Conservation (phyloP, 2,113 vertebrate species). For the human region GRCh38 chrX:39836501-39837000, state of each 20-base stretch:
- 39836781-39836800: background rate
- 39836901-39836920: constrained; percentile 10
- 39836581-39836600: too few relatives aligned
- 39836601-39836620: too few relatives aligned
- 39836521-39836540: too few relatives aligned
- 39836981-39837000: background rate
- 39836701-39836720: background rate
- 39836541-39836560: too few relatives aligned
- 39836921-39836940: background rate
- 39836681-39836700: background rate
- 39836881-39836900: constrained; percentile 7
- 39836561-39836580: too few relatives aligned
- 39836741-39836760: background rate
- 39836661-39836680: background rate
- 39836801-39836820: background rate
- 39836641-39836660: too few relatives aligned
- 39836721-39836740: background rate
- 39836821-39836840: background rate
- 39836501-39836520: too few relatives aligned
- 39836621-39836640: too few relatives aligned
- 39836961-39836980: background rate
- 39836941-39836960: background rate
- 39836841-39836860: background rate
- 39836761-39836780: background rate
- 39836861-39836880: background rate